phyloP scores from a whole-genome alignment of 2,888 invertebrate genomes.

The Sycophila texana region DNA sequence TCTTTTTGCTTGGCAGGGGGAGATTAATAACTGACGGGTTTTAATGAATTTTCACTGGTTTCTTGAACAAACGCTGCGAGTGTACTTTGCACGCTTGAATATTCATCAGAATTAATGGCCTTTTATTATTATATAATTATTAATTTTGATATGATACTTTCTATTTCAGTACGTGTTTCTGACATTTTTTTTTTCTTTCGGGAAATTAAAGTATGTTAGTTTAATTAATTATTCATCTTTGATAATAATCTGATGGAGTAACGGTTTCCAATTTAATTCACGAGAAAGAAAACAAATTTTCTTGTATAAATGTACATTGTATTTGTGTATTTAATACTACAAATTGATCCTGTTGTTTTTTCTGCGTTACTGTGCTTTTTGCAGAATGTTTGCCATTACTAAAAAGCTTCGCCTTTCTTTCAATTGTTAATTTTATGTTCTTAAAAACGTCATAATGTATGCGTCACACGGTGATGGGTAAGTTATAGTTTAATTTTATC shows the following conservation, averaged over 20 bases:
- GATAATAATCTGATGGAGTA: not conserved
- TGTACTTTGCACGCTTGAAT: too few species aligned
- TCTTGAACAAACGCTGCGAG: too few species aligned
- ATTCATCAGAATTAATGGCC: too few species aligned
- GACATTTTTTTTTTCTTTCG: not conserved
- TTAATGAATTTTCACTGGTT: too few species aligned
- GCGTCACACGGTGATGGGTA: constrained; percentile 26
- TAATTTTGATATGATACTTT: constrained; percentile 17
- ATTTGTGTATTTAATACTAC: not conserved
- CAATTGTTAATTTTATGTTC: constrained; percentile 5
- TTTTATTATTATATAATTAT: not conserved
- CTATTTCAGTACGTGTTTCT: not conserved
- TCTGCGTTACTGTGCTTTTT: constrained; percentile 37
- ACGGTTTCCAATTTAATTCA: not conserved
- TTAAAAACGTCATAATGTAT: not conserved
- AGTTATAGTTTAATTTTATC: constrained; percentile 15
- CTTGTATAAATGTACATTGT: too few species aligned
- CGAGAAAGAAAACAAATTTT: too few species aligned
- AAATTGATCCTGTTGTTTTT: constrained; percentile 49
- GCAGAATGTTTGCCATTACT: constrained; percentile 29
- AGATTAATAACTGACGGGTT: not conserved
- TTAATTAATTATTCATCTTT: not conserved
- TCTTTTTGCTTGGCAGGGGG: too few species aligned
- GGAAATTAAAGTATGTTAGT: too few species aligned
- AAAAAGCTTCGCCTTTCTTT: constrained; percentile 34